Evolutionary conservation across 2,888 invertebrate species (phyloP), one percentile per base, ranked within the genome.

Genomic region (Brachycybe producta): DNA sequence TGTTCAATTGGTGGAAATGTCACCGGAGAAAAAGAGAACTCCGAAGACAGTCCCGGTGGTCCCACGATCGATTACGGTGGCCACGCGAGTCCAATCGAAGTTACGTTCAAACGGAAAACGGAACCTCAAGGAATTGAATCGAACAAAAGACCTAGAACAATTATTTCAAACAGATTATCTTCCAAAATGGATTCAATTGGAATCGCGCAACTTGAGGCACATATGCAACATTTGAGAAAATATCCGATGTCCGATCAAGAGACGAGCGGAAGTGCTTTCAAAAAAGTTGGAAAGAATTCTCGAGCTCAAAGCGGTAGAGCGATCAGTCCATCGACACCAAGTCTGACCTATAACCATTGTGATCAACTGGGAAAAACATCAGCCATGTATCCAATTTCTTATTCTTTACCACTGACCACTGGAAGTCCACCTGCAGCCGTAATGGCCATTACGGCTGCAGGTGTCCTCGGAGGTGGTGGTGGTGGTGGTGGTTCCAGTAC

Each of bases 261-360:
- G 24, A 34, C 46, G 23, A 39, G 44, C 19, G 39, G 36, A 5
- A 51, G 51, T 35, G 51, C 51, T 8, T 51, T 51, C 26, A 51
- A 51, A 23, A 51, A 51, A 28, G 51, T 51, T 5, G 26, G 30
- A 21, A 44, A 45, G 8, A 19, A 23, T 15, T 21, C 1, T 35
- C 45, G 45, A 2, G 30, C 7, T 4, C 40, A 41, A 26, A 32
- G 30, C 15, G 19, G 15, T 3, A n/a, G 13, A 24, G 7, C 44
- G n/a, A 28, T 43, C n/a, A n/a, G 27, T 28, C 23, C 44, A n/a
- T 28, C 44, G 28, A n/a, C 27, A 15, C 23, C 41, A 3, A 21
- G n/a, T 41, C 21, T 43, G 24, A 30, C 26, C 13, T 27, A 23
- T 17, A 23, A 19, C 17, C 13, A 40, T 11, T 42, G 30, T 32